Base-by-base conservation (phyloP, 2,113 vertebrate species). In the Pandion haliaetus region DNA sequence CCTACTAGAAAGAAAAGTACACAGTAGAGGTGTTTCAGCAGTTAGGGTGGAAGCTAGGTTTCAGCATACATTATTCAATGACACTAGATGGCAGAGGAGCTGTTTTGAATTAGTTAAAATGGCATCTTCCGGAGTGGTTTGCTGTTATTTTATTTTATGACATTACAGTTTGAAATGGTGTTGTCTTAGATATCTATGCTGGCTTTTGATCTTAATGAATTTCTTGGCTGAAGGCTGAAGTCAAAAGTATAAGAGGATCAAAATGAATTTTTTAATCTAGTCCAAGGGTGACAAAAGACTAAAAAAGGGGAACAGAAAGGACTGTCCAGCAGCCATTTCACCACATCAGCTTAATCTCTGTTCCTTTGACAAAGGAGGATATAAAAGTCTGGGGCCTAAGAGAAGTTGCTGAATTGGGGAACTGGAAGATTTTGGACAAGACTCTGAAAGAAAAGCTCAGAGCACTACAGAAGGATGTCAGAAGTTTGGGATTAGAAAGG, bases 21-120 rank as follows among this genome's bases (percentile, higher is more conserved):
- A 11, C 2, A 2, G 28, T 8, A 50, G 49, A 49, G 15, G 21
- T 26, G 19, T 69, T 95, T 79, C 81, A 73, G 45, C 66, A 72
- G 26, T 36, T 45, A 24, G 9, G 3, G 10, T 42, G 38, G 28
- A 91, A 85, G 21, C 0, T 80, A 36, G 7, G 11, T 23, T 55
- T 85, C 65, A 61, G 29, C 16, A 79, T 45, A 29, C 24, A 5
- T 87, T 88, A 50, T 45, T 74, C 38, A 78, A 17, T 63, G 84
- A 96, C 96, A 94, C 95, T 97, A 97, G 97, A 71, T 96, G 96
- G 96, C 95, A 97, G 91, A 93, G 84, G 86, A 93, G 82, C 67
- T 93, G 87, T 59, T 96, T 88, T 74, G 82, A 82, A 80, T 88
- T 86, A 83, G 55, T 71, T 82, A 49, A 85, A 82, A 74, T 40